Percentiles rank a stretch among this genome's conserved stretches.
phyloP scores from a whole-genome alignment of 2,888 invertebrate genomes.

The Morpho achilles region DNA sequence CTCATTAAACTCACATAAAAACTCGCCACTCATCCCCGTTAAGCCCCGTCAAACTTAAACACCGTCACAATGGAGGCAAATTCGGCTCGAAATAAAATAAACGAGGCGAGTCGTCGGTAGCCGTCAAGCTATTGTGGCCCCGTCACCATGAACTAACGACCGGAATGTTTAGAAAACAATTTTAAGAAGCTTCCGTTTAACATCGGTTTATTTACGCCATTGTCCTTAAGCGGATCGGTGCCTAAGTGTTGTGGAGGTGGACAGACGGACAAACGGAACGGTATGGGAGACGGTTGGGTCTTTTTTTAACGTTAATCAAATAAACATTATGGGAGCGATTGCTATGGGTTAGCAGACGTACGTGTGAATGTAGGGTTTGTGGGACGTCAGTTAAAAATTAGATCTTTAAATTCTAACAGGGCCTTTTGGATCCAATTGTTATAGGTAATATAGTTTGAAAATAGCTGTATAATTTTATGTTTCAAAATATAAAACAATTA shows the following conservation, averaged over 20 bases:
- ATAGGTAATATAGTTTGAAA: too few species aligned
- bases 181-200: conserved; percentile 71
- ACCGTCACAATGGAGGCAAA: conserved; percentile 18
- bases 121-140: conserved; percentile 31
- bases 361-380: conserved; percentile 35
- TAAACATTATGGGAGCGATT: conserved; percentile 61
- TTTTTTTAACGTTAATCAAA: conserved; percentile 53
- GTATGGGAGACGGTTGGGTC: conserved; percentile 36
- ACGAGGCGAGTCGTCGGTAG: conserved; percentile 35
- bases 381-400: too few species aligned
- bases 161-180: conserved; percentile 73
- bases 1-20: conserved; percentile 12
- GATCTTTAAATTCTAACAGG: too few species aligned
- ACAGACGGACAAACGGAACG: conserved; percentile 30
- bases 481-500: too few species aligned
- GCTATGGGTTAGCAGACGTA: conserved; percentile 39
- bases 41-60: conserved; percentile 20
- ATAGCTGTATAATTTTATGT: too few species aligned
- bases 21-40: conserved; percentile 19
- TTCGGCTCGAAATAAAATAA: conserved; percentile 19
- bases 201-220: conserved; percentile 58
- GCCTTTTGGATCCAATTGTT: too few species aligned
- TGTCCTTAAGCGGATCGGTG: conserved; percentile 64
- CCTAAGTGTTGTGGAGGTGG: conserved; percentile 51
- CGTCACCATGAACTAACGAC: conserved; percentile 32